Evolutionary conservation across 2,113 vertebrate genomes (phyloP).

Genomic region (Clarias batrachus): DNA sequence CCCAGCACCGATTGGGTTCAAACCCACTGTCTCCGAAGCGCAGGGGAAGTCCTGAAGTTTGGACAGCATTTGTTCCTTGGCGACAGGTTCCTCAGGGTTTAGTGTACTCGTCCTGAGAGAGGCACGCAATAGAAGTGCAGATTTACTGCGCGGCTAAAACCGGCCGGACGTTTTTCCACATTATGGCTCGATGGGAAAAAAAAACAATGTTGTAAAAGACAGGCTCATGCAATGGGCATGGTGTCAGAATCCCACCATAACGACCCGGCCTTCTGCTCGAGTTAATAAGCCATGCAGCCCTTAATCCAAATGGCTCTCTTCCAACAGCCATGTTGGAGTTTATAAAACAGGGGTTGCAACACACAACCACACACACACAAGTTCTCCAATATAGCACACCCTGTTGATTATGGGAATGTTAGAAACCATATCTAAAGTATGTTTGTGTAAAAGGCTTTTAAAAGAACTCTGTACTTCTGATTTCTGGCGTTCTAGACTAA

Average conservation of each 20-base stretch:
- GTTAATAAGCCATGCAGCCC: constrained; percentile 37
- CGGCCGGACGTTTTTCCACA: constrained; percentile 45
- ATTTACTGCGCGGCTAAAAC: constrained; percentile 27
- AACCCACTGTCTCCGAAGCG: constrained; percentile 14
- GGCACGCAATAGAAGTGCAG: constrained; percentile 15
- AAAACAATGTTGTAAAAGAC: constrained; percentile 43
- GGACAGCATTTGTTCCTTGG: background rate
- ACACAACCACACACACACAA: constrained; percentile 26
- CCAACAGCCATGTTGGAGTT: constrained; percentile 35
- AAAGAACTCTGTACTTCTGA: background rate
- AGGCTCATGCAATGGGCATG: constrained; percentile 34
- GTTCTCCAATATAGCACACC: background rate
- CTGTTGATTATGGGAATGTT: background rate
- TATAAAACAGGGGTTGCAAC: constrained; percentile 17
- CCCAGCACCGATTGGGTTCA: background rate
- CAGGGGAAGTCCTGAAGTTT: background rate
- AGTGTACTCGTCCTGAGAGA: constrained; percentile 15
- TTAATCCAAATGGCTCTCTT: constrained; percentile 32
- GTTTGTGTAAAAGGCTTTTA: constrained; percentile 5
- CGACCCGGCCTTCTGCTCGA: constrained; percentile 39
- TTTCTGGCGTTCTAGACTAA: background rate
- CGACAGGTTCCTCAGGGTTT: constrained; percentile 4
- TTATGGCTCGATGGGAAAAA: constrained; percentile 23
- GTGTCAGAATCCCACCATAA: constrained; percentile 46
- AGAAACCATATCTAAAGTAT: background rate